Base-by-base conservation (phyloP, 1,140 invertebrate genomes). In the Drosophila kikkawai region DNA sequence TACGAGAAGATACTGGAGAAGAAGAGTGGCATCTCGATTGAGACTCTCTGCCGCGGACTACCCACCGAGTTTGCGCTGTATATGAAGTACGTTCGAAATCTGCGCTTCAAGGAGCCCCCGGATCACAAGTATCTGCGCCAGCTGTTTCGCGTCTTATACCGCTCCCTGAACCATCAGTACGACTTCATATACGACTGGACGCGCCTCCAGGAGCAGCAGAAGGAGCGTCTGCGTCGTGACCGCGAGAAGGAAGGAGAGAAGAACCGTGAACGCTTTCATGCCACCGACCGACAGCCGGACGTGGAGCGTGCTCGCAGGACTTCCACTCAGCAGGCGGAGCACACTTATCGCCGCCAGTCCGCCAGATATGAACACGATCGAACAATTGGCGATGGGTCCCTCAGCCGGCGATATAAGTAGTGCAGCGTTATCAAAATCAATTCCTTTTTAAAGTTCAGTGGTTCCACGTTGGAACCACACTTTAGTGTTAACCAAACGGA, bases 111-210 rank as follows among this genome's bases (percentile, higher is more conserved):
- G 90, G 98, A 99, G 91, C 96, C 97, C 79, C 99, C 99, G 0
- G 98, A 99, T 94, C 99, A 99, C 85, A 95, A 95, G 77, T 99
- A 99, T 93, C 94, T 99, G 57, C 95, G 99, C 60, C 98, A 99
- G 93, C 94, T 99, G 56, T 99, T 99, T 94, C 95, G 99, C 48
- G 98, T 98, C 68, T 94, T 99, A 32, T 99, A 99, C 93, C 97
- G 99, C 91, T 96, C 97, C 70, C 96, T 99, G 86, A 98, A 98
- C 57, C 98, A 99, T 93, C 98, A 98, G 48, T 99, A 99, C 91
- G 99, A 99, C 94, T 99, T 99, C 93, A 97, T 98, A 8, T 99
- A 99, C 94, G 99, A 99, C 93, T 99, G 99, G 99, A 99, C 99
- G 85, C 97, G 98, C 96, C 94, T 99, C 84, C 55, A 66, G 15